Evolutionary conservation across 2,888 invertebrate species (phyloP).

Genomic region (Apoderus coryli): DNA sequence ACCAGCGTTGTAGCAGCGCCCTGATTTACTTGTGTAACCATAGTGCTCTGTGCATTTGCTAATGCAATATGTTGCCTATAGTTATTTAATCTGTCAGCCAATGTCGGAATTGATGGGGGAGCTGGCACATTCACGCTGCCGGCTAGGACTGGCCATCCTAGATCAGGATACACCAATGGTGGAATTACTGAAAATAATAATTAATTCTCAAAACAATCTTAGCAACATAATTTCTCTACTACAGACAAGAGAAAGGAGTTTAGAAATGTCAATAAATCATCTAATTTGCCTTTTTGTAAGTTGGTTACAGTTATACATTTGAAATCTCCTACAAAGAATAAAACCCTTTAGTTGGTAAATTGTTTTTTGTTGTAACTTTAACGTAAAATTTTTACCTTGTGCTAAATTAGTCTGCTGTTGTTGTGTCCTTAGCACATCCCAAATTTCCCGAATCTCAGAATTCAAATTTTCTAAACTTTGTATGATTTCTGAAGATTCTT

Average conservation of each 20-base stretch:
- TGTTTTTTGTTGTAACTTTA: too few species aligned
- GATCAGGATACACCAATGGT: slow-evolving; percentile 39
- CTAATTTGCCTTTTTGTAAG: too few species aligned
- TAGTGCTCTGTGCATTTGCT: slow-evolving; percentile 33
- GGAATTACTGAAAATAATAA: slow-evolving; percentile 24
- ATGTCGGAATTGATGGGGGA: slow-evolving; percentile 32
- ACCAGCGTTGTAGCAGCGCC: slow-evolving; percentile 46
- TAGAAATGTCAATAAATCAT: too few species aligned
- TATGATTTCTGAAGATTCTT: slow-evolving; percentile 54
- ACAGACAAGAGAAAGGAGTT: too few species aligned
- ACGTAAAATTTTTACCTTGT: slow-evolving; percentile 26
- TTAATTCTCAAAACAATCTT: too few species aligned
- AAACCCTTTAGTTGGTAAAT: too few species aligned
- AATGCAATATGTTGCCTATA: slow-evolving; percentile 39
- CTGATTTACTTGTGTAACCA: slow-evolving; percentile 34
- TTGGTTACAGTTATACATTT: too few species aligned
- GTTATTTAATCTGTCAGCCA: slow-evolving; percentile 40
- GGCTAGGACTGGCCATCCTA: slow-evolving; percentile 37
- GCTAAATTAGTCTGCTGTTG: slow-evolving; percentile 37
- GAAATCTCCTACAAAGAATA: too few species aligned
- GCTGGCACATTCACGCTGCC: slow-evolving; percentile 24
- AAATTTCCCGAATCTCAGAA: slow-evolving; percentile 54
- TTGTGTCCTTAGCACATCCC: slow-evolving; percentile 49
- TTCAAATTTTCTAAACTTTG: slow-evolving; percentile 55
- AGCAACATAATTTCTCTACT: too few species aligned